Evolutionary conservation across 2,888 invertebrate genomes (phyloP).

Genomic region (Euzophera pinguis): DNA sequence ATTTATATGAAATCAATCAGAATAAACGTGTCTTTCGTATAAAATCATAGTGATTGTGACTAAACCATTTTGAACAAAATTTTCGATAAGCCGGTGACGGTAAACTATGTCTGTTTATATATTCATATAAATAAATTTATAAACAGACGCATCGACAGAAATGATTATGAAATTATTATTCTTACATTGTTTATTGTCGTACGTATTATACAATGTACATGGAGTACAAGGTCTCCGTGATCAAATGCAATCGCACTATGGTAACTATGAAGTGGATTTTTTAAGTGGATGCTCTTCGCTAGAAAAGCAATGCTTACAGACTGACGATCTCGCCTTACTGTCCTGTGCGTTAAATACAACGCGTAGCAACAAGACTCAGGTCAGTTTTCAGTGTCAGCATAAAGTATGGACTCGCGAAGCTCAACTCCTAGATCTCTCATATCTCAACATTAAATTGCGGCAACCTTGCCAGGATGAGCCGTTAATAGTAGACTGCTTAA

Average conservation of each 20-base stretch:
- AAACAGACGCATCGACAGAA: conserved; percentile 35
- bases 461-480: conserved; percentile 57
- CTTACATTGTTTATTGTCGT: conserved; percentile 36
- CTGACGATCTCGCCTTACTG: conserved; percentile 60
- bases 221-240: conserved; percentile 44
- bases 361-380: conserved; percentile 60
- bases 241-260: conserved; percentile 42
- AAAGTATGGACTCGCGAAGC: conserved; percentile 64
- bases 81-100: not conserved
- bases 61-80: not conserved
- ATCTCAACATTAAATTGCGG: conserved; percentile 55
- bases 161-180: conserved; percentile 47
- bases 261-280: conserved; percentile 47
- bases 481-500: conserved; percentile 53
- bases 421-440: conserved; percentile 54
- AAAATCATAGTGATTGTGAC: too few species aligned
- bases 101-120: conserved; percentile 2
- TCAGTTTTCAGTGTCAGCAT: conserved; percentile 57
- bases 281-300: conserved; percentile 56
- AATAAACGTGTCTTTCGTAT: too few species aligned
- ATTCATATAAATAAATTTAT: not conserved
- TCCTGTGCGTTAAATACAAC: conserved; percentile 62
- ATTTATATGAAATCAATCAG: too few species aligned
- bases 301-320: conserved; percentile 64
- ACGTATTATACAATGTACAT: conserved; percentile 33